Percentiles rank a stretch among this genome's conserved stretches.
phyloP scores from a whole-genome alignment of 2,113 vertebrate genomes.

The Pandion haliaetus region DNA sequence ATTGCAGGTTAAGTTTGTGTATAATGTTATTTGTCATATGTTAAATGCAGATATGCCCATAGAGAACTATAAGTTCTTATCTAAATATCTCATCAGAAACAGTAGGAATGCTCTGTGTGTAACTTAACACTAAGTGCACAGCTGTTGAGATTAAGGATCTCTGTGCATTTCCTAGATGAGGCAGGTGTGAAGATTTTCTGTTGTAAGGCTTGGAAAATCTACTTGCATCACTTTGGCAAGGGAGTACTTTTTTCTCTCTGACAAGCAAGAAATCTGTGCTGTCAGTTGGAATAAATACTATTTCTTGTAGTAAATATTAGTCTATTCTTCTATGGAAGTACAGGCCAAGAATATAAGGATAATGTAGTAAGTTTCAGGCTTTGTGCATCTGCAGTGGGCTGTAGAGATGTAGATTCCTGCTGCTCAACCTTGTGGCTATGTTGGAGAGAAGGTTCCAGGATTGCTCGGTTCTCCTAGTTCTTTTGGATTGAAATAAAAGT shows the following conservation, averaged over 20 bases:
- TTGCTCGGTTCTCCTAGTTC: not conserved
- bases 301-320: not conserved
- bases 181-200: not conserved
- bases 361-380: not conserved
- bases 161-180: not conserved
- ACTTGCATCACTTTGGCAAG: not conserved
- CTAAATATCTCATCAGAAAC: not conserved
- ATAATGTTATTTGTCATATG: not conserved
- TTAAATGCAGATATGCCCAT: not conserved
- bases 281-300: not conserved
- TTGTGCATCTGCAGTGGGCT: not conserved
- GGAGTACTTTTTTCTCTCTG: not conserved
- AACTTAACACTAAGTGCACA: not conserved
- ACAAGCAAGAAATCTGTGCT: not conserved
- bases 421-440: not conserved
- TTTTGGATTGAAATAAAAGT: not conserved
- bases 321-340: not conserved
- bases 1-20: not conserved
- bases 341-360: not conserved
- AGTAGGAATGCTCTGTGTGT: not conserved
- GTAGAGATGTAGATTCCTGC: not conserved
- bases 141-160: not conserved
- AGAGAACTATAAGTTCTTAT: not conserved
- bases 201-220: not conserved
- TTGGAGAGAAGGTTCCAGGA: not conserved